These are phyloP conservation scores for Acrocephalus kingi DNA, from an alignment of 2,113 vertebrate genomes.

Conservation along the genomic window DNA sequence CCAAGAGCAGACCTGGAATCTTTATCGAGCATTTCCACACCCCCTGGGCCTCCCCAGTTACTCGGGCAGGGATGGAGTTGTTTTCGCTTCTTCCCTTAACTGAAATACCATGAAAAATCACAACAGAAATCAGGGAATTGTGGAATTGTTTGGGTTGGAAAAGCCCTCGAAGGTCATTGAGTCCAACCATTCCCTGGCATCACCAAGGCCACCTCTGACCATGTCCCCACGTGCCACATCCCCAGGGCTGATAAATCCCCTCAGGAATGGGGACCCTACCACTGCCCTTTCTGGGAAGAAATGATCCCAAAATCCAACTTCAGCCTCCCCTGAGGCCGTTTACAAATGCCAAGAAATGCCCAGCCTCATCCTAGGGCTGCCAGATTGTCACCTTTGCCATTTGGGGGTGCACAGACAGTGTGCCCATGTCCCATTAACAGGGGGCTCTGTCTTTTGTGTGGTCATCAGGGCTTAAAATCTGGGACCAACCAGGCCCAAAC, in stretches of 20 bases:
- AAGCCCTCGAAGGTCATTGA: not conserved
- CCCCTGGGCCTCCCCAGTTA: too few species aligned
- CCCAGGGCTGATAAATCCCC: not conserved
- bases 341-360: not conserved
- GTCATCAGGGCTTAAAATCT: not conserved
- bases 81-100: too few species aligned
- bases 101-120: too few species aligned
- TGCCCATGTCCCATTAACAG: rapidly evolving
- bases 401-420: rapidly evolving
- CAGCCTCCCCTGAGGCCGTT: not conserved
- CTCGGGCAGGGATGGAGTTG: too few species aligned
- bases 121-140: not conserved
- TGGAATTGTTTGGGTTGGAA: not conserved
- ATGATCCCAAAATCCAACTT: not conserved
- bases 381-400: rapidly evolving
- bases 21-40: too few species aligned
- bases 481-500: not conserved
- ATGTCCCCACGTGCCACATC: rapidly evolving
- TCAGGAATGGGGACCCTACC: too few species aligned
- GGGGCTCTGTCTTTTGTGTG: not conserved
- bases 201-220: not conserved
- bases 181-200: not conserved
- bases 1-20: too few species aligned
- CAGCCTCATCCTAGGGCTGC: not conserved
- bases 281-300: not conserved